Base-by-base conservation (phyloP, 2,797 vertebrate genomes). In the Clangula hyemalis region DNA sequence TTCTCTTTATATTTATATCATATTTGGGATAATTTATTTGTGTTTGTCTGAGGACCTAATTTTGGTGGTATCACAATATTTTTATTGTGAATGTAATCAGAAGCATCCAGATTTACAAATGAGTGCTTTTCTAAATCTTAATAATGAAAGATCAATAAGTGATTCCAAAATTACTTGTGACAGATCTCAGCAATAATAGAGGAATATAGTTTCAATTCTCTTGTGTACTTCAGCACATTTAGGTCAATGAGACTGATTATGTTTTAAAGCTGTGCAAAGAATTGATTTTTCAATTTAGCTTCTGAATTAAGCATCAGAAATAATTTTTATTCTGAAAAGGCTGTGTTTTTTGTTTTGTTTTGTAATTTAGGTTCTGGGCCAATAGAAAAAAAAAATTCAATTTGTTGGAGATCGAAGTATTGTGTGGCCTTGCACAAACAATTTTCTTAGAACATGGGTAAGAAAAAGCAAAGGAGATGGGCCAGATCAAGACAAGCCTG, bases 131-230 rank as follows among this genome's bases (percentile, higher is more conserved):
- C 73, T 84, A 90, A 75, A 77, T 94, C 76, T 81, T 79, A 81
- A 62, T 80, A 85, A 87, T 79, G 47, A 76, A 72, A 90, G 49
- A 81, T 90, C 87, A 90, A 74, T 91, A 81, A 57, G 8, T 5
- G 12, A 57, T 94, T 94, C 64, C 79, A 91, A 86, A 78, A 92
- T 86, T 71, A 49, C 22, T 94, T 74, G n/a, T 96, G 89, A 71
- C 76, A 94, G 53, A 84, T 81, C 76, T 92, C 66, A 78, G 53
- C 36, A 82, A 76, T 78, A 87, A 91, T 27, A 81, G n/a, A 74
- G 8, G 60, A 84, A 78, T 92, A 75, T n/a, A 62, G 51, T 78
- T 89, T 85, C 64, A 90, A 64, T 92, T 95, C 39, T 64, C 41
- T 91, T 84, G 27, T 88, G 62, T 68, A 53, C 47, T 88, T 91